Evolutionary conservation across 2,888 invertebrate species (phyloP), one percentile per base, ranked within the genome.

Genomic region (Andrena chrysosceles): DNA sequence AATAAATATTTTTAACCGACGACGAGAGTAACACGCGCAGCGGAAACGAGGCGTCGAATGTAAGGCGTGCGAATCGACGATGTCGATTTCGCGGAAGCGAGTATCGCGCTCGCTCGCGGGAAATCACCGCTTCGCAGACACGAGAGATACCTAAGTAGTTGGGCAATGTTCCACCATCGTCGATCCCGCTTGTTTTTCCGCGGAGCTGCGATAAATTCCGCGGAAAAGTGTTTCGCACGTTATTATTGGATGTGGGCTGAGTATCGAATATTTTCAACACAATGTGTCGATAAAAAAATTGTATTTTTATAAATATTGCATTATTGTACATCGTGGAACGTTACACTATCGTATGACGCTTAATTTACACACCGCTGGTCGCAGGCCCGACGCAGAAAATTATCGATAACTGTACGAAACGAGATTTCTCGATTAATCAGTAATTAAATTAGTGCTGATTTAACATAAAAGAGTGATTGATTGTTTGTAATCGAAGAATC

Each of bases 251-350:
- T 8, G 13, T 20, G 59, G n/a, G 31, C 31, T 68, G 16, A 16
- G 31, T 16, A 56, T 64, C n/a, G 7, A 42, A 42, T 48, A 20
- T n/a, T 48, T 33, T 42, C 33, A n/a, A 33, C 7, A n/a, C 2
- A 33, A 10, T 42, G 35, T n/a, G 13, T 31, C 13, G 8, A 52
- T 4, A 42, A 67, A 74, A 70, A 77, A 77, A 77, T 54, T 70
- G 66, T 76, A 69, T 62, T 49, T 66, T 52, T 56, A 42, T 77
- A 77, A 70, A 77, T 66, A 70, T 70, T 48, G 56, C 63, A 54
- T 29, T 42, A 42, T 42, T 63, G 49, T 56, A 49, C 69, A 59
- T 29, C 16, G 66, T 77, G 10, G 20, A 59, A 60, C 64, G 62
- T 6, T 60, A 70, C n/a, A 56, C n/a, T 16, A n/a, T 56, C 20